Conservation (phyloP, 2,888 invertebrate species). For the Priocnemis perturbator region DNA sequence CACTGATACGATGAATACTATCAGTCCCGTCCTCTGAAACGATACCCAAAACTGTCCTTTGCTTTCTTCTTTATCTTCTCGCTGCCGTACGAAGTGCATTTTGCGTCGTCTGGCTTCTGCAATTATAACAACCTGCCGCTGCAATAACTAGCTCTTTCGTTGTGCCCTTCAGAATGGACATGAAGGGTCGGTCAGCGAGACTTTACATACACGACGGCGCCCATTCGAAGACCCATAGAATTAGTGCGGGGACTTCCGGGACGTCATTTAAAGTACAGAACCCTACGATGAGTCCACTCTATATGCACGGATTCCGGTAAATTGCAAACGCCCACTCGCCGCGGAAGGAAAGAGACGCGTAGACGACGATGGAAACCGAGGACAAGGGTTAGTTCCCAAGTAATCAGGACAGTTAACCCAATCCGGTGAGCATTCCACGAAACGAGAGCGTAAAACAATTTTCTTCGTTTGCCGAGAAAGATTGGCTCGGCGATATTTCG, state of each 20-base stretch:
- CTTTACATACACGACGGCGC: background rate
- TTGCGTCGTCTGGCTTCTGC: constrained; percentile 17
- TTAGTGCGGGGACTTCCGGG: constrained; percentile 63
- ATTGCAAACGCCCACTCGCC: constrained; percentile 63
- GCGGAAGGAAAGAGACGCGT: constrained; percentile 20
- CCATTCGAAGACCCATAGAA: constrained; percentile 57
- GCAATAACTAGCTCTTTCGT: constrained; percentile 40
- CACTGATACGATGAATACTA: too few species aligned
- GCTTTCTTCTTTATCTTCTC: too few species aligned
- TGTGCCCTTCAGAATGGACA: constrained; percentile 35
- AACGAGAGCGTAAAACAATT: background rate
- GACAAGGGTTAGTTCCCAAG: constrained; percentile 31
- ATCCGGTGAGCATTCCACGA: constrained; percentile 27
- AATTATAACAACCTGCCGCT: constrained; percentile 43
- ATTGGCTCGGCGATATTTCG: background rate
- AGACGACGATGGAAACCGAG: too few species aligned
- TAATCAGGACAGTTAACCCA: constrained; percentile 52
- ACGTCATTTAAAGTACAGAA: constrained; percentile 59
- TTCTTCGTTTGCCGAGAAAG: background rate
- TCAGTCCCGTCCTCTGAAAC: too few species aligned
- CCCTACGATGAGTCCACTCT: constrained; percentile 63
- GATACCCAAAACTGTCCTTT: too few species aligned
- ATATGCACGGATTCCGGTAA: constrained; percentile 70
- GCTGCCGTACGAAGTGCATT: background rate
- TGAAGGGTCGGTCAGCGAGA: constrained; percentile 13